phyloP scores from a whole-genome alignment of 2,888 invertebrate genomes.

The Pelosia muscerda region DNA sequence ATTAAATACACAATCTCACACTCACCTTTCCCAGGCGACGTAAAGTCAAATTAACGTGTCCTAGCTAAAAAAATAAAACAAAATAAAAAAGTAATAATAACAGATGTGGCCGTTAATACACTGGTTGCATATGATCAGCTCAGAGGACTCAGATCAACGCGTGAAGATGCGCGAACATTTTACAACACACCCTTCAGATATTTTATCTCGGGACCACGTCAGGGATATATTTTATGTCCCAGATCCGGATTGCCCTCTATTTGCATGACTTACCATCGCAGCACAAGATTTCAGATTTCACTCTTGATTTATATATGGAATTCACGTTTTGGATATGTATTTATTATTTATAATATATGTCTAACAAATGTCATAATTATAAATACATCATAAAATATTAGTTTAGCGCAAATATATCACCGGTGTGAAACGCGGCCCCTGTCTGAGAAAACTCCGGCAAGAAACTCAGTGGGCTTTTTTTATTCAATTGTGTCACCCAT shows the following conservation, averaged over 20 bases:
- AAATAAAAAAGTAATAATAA: conserved; percentile 1
- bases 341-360: too few relatives aligned
- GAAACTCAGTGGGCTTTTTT: too few relatives aligned
- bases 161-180: conserved; percentile 24
- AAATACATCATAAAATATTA: too few relatives aligned
- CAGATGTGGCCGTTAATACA: not conserved
- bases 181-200: conserved; percentile 43
- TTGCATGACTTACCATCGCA: conserved; percentile 28
- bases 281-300: conserved; percentile 13
- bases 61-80: too few relatives aligned
- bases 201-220: conserved; percentile 66
- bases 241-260: conserved; percentile 36
- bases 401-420: too few relatives aligned
- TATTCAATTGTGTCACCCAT: too few relatives aligned
- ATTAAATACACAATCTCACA: not conserved
- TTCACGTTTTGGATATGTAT: not conserved
- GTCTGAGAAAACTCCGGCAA: too few relatives aligned
- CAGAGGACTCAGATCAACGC: not conserved
- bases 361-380: too few relatives aligned
- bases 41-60: too few relatives aligned
- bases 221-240: conserved; percentile 68
- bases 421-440: too few relatives aligned
- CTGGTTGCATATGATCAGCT: conserved; percentile 4
- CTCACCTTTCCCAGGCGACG: too few relatives aligned
- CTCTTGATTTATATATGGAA: not conserved